Conservation (phyloP, 2,113 vertebrate genomes). For the Bagarius yarrelli region DNA sequence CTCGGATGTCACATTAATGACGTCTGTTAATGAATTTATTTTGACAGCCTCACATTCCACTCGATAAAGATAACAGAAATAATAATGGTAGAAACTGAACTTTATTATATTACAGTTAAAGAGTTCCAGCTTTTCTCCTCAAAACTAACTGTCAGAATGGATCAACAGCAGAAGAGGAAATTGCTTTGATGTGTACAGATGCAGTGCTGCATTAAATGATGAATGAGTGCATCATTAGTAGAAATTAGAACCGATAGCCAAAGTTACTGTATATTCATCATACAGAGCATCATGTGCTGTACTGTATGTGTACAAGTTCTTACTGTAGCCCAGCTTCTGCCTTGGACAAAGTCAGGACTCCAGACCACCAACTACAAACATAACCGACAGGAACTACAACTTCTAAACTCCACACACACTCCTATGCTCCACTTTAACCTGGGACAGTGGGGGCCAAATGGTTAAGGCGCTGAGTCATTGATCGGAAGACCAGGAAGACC, state of each 20-base stretch:
- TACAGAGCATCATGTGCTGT: neutral
- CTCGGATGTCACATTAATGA: neutral
- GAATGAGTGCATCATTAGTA: neutral
- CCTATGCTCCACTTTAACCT: too few relatives aligned
- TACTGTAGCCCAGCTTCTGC: neutral
- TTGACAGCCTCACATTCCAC: slow-evolving; percentile 8
- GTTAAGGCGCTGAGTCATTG: too few relatives aligned
- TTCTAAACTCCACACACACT: too few relatives aligned
- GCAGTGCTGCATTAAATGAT: neutral
- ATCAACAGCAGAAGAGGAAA: neutral
- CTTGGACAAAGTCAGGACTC: too few relatives aligned
- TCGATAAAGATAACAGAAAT: neutral
- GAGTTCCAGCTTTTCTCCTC: slow-evolving; percentile 12
- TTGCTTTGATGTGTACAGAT: neutral
- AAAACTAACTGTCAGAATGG: neutral
- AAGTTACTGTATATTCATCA: neutral
- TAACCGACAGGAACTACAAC: too few relatives aligned
- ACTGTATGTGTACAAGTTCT: neutral
- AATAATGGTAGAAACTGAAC: neutral
- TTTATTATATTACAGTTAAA: slow-evolving; percentile 4
- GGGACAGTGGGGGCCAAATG: too few relatives aligned
- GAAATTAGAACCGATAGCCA: neutral
- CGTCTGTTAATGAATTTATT: neutral
- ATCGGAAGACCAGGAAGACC: too few relatives aligned
- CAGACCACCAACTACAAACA: too few relatives aligned